Evolutionary conservation across 2,797 vertebrate species (phyloP).

Genomic region (Erpetoichthys calabaricus): DNA sequence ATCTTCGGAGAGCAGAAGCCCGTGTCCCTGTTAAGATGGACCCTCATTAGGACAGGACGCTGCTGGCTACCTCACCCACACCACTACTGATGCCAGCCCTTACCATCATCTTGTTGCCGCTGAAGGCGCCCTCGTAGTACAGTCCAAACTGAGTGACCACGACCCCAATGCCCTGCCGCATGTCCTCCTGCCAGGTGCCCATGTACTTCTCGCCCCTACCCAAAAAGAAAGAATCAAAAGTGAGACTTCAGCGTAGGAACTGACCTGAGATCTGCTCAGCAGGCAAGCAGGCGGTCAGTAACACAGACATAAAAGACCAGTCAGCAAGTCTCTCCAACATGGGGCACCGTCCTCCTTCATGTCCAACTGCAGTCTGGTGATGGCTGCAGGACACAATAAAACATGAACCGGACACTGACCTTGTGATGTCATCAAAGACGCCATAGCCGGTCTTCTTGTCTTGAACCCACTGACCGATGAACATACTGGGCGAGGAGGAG

Average conservation of each 20-base stretch:
- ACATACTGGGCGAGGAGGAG: constrained; percentile 87
- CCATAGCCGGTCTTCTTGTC: constrained; percentile 93
- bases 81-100: constrained; percentile 26
- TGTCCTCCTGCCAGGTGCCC: constrained; percentile 91
- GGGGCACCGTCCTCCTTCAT: no score
- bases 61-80: neutral
- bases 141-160: constrained; percentile 95
- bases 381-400: neutral
- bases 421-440: constrained; percentile 93
- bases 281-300: no score
- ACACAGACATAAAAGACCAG: no score
- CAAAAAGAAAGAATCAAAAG: constrained; percentile 7
- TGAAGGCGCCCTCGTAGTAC: constrained; percentile 90
- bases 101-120: constrained; percentile 89
- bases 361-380: no score
- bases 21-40: constrained; percentile 55
- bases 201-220: constrained; percentile 91
- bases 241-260: neutral
- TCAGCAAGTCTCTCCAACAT: no score
- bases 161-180: constrained; percentile 76
- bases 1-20: constrained; percentile 86
- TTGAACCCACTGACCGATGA: constrained; percentile 87
- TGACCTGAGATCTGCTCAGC: neutral
- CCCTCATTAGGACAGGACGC: neutral
- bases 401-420: constrained; percentile 39